Evolutionary conservation across 2,888 invertebrate species (phyloP), one percentile per base, ranked within the genome.

Genomic region (Rotaria magnacalcarata): DNA sequence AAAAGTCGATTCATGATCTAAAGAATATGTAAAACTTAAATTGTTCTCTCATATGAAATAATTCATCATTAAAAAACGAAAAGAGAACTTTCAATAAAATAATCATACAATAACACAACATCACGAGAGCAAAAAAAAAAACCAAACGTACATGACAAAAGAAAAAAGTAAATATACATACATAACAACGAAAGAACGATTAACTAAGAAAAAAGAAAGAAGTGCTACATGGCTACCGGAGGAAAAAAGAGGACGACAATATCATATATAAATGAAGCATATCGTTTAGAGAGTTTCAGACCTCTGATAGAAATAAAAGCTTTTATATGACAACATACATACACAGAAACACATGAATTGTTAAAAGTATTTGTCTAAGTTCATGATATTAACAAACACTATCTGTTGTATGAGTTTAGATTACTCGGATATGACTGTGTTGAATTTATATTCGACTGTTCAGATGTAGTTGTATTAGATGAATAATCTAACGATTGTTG

Each of bases 381-480:
- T 14, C 21, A 54, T 2, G 54, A 80, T n/a, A 47, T 21, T 24
- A 11, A 24, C 21, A n/a, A 80, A 24, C 16, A 43, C 41, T 47
- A 80, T 80, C 80, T 80, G 19, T 80, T 80, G 19, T 80, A 80
- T n/a, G 80, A 80, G n/a, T 80, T 80, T 47, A 80, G n/a, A 47
- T 80, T 80, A 47, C 80, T 47, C 47, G 80, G 47, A n/a, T 80
- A 80, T n/a, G 80, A 80, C 80, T 80, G 80, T 24, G 80, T 80
- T 80, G 80, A 80, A 47, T 19, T 67, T 67, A 67, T 67, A 34
- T 67, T 67, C 19, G 80, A 80, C 80, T 47, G 43, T 80, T 43
- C 47, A 80, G 80, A 80, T 80, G 80, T 11, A 80, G 27, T 34
- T 34, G 34, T 67, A 67, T 67, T 67, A 5, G 80, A 47, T 24